These are phyloP conservation scores for Boulengeromyrus knoepffleri DNA, from an alignment of 2,113 vertebrate genomes.

Conservation along the genomic window DNA sequence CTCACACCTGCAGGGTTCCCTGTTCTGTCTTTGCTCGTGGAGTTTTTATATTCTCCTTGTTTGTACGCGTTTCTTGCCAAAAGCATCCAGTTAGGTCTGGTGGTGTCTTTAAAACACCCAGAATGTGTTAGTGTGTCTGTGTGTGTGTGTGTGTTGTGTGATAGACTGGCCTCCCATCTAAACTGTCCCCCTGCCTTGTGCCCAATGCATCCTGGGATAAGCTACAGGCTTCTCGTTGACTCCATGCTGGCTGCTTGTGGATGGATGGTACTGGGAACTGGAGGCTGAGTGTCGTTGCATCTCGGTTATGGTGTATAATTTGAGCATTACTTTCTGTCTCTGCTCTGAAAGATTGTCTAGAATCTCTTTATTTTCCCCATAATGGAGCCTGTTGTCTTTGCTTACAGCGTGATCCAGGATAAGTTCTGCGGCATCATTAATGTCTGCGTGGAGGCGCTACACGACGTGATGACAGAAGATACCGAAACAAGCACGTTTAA, in stretches of 20 bases:
- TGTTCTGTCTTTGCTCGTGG: neutral
- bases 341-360: neutral
- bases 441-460: constrained; percentile 84
- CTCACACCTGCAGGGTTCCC: neutral
- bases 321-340: neutral
- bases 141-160: neutral
- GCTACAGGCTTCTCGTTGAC: neutral
- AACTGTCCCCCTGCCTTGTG: neutral
- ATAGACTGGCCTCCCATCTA: neutral
- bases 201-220: neutral
- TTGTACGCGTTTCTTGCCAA: neutral
- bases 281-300: neutral
- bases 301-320: neutral
- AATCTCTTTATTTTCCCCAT: neutral
- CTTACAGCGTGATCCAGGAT: constrained; percentile 85
- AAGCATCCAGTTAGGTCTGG: neutral
- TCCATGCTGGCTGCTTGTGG: neutral
- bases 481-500: constrained; percentile 82
- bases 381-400: neutral
- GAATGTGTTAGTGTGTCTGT: neutral
- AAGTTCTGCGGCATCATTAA: constrained; percentile 97
- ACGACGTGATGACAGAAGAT: constrained; percentile 95
- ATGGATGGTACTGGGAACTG: neutral
- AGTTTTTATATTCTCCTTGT: neutral
- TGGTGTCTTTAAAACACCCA: neutral